phyloP scores from a whole-genome alignment of 2,113 vertebrate genomes.

The Arenaria interpres region DNA sequence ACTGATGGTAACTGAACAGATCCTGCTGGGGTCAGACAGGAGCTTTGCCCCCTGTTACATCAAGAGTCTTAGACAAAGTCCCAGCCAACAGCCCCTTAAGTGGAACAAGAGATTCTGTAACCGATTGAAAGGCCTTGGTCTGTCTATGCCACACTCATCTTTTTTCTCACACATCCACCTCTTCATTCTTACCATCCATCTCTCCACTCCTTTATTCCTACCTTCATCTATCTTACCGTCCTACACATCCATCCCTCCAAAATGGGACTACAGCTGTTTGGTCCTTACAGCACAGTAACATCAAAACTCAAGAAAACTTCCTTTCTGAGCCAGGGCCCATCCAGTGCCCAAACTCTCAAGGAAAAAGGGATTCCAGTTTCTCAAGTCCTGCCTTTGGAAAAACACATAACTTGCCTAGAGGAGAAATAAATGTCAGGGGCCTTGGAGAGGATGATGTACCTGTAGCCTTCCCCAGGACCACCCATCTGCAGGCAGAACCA shows the following conservation, averaged over 20 bases:
- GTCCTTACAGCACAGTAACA: background rate
- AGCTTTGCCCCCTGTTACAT: background rate
- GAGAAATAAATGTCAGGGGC: background rate
- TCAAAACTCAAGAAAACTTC: background rate
- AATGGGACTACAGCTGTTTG: background rate
- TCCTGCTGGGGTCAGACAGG: background rate
- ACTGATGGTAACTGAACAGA: background rate
- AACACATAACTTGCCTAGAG: background rate
- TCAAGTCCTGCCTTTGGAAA: background rate
- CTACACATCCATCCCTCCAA: background rate
- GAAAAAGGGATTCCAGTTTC: background rate
- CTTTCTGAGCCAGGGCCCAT: background rate
- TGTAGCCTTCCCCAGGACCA: background rate
- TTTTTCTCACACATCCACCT: background rate
- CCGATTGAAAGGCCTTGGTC: background rate
- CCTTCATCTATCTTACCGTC: background rate
- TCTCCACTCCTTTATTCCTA: background rate
- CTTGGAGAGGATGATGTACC: background rate
- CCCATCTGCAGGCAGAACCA: background rate
- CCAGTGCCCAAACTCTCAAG: background rate
- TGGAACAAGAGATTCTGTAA: background rate
- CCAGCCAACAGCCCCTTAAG: background rate
- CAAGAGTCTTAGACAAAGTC: background rate
- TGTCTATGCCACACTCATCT: background rate
- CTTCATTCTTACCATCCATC: background rate